Base-by-base conservation (phyloP, 1,140 invertebrate species). In the Caenorhabditis elegans region DNA sequence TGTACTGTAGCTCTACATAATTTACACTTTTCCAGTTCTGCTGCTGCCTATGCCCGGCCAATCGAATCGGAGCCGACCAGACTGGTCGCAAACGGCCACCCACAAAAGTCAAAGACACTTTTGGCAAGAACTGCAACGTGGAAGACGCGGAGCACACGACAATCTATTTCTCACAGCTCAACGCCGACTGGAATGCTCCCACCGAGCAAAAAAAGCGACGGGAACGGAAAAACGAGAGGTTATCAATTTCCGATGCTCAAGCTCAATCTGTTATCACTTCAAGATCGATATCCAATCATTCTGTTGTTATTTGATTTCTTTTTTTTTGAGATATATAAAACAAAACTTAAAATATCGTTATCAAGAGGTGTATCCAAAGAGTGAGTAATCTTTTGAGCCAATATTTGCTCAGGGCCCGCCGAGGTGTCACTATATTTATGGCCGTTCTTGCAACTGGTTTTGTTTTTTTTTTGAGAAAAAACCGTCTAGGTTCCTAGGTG, bases 141-240 rank as follows among this genome's bases (percentile, higher is more conserved):
- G 53, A 60, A 31, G 53, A 60, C 53, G 34, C 26, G 5, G 28
- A 60, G n/a, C 53, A 60, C 53, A 31, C 53, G 10, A 60, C 53
- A 24, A 60, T 60, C 26, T 60, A 60, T 28, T 60, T 60, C 28
- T 60, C 53, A 1, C 53, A 60, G n/a, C 6, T 60, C 11, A 60
- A 60, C 34, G 53, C 53, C 34, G 53, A 60, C 31, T 60, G 53
- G 53, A 60, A 60, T 60, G 53, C 53, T 31, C 53, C 53, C 17
- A 2, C 26, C 1, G 53, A 31, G 34, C 13, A 19, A 4, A 28
- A 31, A 13, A 11, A 24, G 49, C 24, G 26, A 53, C 13, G 5
- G 11, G 24, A 53, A 0, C 24, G 13, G 49, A 26, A 53, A 24
- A 60, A 60, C 11, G n/a, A 60, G 53, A 31, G n/a, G 28, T 31